These are phyloP conservation scores for Harpagoxenus sublaevis DNA, from an alignment of 2,888 invertebrate genomes.

Conservation along the genomic window DNA sequence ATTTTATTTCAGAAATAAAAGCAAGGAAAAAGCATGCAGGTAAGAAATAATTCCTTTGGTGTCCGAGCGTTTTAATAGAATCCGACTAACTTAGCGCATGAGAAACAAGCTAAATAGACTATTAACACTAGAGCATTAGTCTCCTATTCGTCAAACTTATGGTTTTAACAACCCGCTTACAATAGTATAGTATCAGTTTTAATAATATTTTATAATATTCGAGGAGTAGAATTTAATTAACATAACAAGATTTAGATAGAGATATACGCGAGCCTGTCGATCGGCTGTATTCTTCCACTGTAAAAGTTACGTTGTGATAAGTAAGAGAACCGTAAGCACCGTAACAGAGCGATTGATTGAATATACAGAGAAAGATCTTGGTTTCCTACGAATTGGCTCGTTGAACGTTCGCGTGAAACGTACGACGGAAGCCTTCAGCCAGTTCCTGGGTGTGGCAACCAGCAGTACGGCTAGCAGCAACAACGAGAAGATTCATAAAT, in stretches of 20 bases:
- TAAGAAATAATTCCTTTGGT: constrained; percentile 83
- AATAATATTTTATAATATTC: constrained; percentile 2
- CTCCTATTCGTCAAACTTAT: constrained; percentile 3
- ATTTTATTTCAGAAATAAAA: constrained; percentile 90
- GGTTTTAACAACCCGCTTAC: constrained; percentile 4
- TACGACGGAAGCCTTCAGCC: constrained; percentile 96
- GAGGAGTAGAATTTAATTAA: constrained; percentile 20
- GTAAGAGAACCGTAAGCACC: neutral
- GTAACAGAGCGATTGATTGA: constrained; percentile 70
- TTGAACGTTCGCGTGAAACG: constrained; percentile 96
- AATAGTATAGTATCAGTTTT: neutral
- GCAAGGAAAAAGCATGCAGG: constrained; percentile 91
- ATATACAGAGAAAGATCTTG: constrained; percentile 93
- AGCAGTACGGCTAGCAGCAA: constrained; percentile 85
- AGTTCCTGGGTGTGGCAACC: constrained; percentile 93
- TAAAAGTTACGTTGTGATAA: constrained; percentile 23
- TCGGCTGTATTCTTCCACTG: neutral
- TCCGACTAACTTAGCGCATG: constrained; percentile 61
- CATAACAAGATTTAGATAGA: neutral
- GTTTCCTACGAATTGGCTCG: constrained; percentile 96
- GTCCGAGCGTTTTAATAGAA: constrained; percentile 52
- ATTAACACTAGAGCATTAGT: constrained; percentile 30
- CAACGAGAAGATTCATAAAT: constrained; percentile 93
- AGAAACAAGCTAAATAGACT: constrained; percentile 24
- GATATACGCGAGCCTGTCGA: neutral